These are phyloP conservation scores for Dipodomys stephensi DNA, from an alignment of 2,113 vertebrate genomes.

Conservation along the genomic window DNA sequence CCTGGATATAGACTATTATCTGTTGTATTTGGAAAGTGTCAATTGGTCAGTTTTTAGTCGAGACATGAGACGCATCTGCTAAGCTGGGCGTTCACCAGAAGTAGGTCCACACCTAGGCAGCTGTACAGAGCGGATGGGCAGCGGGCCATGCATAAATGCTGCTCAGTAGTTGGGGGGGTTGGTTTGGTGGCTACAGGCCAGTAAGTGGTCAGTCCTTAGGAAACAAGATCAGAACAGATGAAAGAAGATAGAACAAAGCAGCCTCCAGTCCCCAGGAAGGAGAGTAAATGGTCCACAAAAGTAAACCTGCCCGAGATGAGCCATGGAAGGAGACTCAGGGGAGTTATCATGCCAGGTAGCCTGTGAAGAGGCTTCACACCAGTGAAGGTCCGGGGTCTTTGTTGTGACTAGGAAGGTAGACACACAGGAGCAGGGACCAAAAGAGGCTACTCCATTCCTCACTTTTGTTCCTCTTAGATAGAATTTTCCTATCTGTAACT, in stretches of 20 bases:
- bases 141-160: too few relatives aligned
- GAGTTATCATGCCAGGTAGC: too few relatives aligned
- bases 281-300: not conserved
- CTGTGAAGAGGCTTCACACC: too few relatives aligned
- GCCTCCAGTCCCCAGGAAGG: not conserved
- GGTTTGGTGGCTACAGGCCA: not conserved
- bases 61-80: not conserved
- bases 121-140: too few relatives aligned
- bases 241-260: not conserved
- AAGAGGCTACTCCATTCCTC: not conserved
- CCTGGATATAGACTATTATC: not conserved
- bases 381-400: not conserved
- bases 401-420: not conserved
- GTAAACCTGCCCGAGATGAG: not conserved
- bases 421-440: not conserved
- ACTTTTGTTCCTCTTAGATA: not conserved
- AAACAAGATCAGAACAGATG: not conserved
- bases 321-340: too few relatives aligned
- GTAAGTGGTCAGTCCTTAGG: not conserved
- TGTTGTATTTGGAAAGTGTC: not conserved
- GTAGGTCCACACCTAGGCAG: not conserved
- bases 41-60: not conserved
- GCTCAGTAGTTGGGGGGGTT: not conserved
- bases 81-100: not conserved
- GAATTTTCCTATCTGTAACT: slow-evolving; percentile 27